Conservation (phyloP, 2,113 vertebrate genomes). For the Varanus salvator region DNA sequence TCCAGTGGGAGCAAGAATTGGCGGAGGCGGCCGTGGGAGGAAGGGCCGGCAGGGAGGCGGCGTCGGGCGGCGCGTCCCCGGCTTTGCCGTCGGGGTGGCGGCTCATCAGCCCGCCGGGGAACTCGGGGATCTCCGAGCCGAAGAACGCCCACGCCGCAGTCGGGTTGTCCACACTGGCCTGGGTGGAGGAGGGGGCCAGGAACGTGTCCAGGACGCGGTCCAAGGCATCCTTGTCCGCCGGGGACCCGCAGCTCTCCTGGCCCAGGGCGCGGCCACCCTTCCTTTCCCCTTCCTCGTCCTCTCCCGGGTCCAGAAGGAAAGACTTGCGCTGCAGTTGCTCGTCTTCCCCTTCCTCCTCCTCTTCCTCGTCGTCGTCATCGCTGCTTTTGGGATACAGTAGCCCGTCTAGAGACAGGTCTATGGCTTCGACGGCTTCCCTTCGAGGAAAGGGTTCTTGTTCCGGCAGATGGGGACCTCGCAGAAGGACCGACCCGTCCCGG, state of each 20-base stretch:
- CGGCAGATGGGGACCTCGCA: constrained; percentile 29
- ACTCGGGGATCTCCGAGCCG: constrained; percentile 51
- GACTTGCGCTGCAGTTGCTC: neutral
- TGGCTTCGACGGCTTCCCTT: constrained; percentile 18
- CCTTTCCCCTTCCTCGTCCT: neutral
- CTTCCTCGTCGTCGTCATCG: constrained; percentile 56
- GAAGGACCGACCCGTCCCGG: constrained; percentile 54
- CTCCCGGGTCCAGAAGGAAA: constrained; percentile 24
- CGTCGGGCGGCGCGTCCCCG: constrained; percentile 33
- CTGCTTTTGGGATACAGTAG: constrained; percentile 65
- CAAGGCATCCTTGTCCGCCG: constrained; percentile 69
- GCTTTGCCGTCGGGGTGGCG: constrained; percentile 43
- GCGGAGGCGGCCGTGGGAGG: constrained; percentile 24
- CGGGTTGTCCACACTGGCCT: constrained; percentile 43
- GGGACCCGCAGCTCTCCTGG: constrained; percentile 36
- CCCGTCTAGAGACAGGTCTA: constrained; percentile 66
- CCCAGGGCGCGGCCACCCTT: neutral
- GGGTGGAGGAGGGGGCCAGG: constrained; percentile 59
- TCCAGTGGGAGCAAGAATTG: neutral
- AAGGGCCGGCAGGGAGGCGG: neutral
- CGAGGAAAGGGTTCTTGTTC: constrained; percentile 40
- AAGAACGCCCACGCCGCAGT: constrained; percentile 72
- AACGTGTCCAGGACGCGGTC: constrained; percentile 78
- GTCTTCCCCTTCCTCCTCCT: constrained; percentile 43
- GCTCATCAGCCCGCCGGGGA: constrained; percentile 59